These are phyloP conservation scores for Vulpes vulpes DNA, from an alignment of 2,113 vertebrate genomes.

Conservation along the genomic window DNA sequence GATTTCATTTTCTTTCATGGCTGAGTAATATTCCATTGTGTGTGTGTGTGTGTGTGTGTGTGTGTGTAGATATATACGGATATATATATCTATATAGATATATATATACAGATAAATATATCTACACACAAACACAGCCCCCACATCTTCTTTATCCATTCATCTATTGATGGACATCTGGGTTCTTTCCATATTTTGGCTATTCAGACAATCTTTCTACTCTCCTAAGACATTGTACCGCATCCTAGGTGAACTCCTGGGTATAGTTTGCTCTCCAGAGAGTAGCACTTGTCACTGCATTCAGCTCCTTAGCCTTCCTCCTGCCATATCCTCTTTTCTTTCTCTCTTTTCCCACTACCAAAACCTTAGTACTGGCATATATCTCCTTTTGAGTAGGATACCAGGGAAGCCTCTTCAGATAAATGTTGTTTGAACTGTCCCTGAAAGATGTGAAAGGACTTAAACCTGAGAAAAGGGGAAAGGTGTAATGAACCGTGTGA, in stretches of 20 bases:
- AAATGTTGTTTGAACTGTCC: not conserved
- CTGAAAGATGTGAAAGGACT: constrained; percentile 25
- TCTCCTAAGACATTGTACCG: not conserved
- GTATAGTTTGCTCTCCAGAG: not conserved
- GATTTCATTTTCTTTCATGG: not conserved
- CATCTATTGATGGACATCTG: not conserved
- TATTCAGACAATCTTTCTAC: not conserved
- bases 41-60: too few relatives aligned
- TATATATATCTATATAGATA: too few relatives aligned
- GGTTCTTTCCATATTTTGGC: not conserved
- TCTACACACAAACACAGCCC: too few relatives aligned
- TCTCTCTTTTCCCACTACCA: not conserved
- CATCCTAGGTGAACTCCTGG: not conserved
- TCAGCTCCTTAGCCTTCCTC: not conserved
- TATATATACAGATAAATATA: too few relatives aligned
- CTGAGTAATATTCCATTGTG: not conserved
- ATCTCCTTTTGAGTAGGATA: not conserved
- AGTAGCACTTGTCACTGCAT: not conserved
- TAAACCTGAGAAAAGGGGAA: not conserved
- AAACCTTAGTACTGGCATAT: not conserved
- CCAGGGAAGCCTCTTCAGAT: not conserved
- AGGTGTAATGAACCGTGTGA: not conserved
- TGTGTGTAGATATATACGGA: not conserved
- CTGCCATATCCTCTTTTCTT: not conserved
- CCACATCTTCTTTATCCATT: not conserved